These are phyloP conservation scores for Mirza zaza DNA, from an alignment of 2,113 vertebrate species.

Conservation along the genomic window DNA sequence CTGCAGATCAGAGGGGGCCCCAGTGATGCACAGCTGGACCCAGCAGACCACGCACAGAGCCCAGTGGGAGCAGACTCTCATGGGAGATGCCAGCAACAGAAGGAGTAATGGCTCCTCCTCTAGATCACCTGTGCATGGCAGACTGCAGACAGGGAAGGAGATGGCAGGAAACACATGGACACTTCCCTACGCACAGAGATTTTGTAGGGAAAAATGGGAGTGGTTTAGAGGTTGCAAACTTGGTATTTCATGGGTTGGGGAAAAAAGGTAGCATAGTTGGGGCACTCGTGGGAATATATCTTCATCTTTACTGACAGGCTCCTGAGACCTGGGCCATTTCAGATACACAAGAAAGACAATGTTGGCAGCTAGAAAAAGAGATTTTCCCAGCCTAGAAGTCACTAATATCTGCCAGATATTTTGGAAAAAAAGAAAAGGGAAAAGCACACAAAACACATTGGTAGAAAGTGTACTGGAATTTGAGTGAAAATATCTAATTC, in stretches of 20 bases:
- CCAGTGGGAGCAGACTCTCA: neutral
- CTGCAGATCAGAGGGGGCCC: neutral
- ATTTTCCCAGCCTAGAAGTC: neutral
- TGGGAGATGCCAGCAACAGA: neutral
- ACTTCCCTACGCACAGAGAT: neutral
- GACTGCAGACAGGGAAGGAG: neutral
- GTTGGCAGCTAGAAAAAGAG: neutral
- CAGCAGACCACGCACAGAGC: neutral
- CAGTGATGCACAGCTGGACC: neutral
- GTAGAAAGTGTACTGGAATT: neutral
- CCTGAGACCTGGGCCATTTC: neutral
- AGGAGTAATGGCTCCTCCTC: neutral
- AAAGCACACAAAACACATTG: neutral
- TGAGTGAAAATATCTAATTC: neutral
- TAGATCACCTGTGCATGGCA: neutral
- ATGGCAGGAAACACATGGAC: neutral
- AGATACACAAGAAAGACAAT: neutral
- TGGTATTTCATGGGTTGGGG: neutral
- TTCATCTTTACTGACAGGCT: neutral
- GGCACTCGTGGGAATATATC: neutral
- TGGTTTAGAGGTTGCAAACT: neutral
- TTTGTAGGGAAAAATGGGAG: neutral
- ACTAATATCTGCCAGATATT: neutral
- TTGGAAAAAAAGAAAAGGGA: fast-evolving
- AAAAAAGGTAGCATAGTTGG: neutral